Evolutionary conservation across 2,113 vertebrate genomes (phyloP).

Genomic region (Cyanoramphus novaezelandiae): DNA sequence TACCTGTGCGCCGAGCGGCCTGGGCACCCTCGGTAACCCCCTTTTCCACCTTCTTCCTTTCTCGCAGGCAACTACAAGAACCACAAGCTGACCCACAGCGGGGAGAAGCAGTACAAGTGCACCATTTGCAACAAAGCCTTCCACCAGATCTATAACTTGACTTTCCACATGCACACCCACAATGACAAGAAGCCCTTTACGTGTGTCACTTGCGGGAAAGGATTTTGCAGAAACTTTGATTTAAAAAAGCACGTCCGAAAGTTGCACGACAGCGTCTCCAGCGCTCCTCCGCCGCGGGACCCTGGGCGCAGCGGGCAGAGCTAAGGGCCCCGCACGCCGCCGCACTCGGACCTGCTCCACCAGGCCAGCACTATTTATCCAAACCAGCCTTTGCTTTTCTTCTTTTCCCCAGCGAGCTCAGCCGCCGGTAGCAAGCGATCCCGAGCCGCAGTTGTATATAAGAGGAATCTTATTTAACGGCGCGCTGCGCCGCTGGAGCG

Average conservation of each 20-base stretch:
- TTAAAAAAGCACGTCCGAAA: slow-evolving; percentile 92
- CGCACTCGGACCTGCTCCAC: slow-evolving; percentile 34
- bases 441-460: slow-evolving; percentile 73
- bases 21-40: not conserved
- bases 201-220: slow-evolving; percentile 88
- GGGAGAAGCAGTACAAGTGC: slow-evolving; percentile 91
- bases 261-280: slow-evolving; percentile 83
- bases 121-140: slow-evolving; percentile 92
- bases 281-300: slow-evolving; percentile 76
- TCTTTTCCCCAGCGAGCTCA: slow-evolving; percentile 73
- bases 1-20: not conserved
- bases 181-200: slow-evolving; percentile 93
- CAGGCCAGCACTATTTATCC: slow-evolving; percentile 74
- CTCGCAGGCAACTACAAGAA: slow-evolving; percentile 82
- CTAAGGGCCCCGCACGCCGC: slow-evolving; percentile 62
- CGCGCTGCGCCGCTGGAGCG: not conserved
- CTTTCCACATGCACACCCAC: slow-evolving; percentile 94
- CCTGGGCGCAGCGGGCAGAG: slow-evolving; percentile 83
- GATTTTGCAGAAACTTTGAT: slow-evolving; percentile 91
- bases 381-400: slow-evolving; percentile 67
- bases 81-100: slow-evolving; percentile 91
- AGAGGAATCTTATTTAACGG: slow-evolving; percentile 71
- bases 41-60: not conserved
- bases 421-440: slow-evolving; percentile 61
- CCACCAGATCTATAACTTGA: slow-evolving; percentile 90